phyloP scores from a whole-genome alignment of 2,888 invertebrate genomes.

The Lycophotia porphyrea region DNA sequence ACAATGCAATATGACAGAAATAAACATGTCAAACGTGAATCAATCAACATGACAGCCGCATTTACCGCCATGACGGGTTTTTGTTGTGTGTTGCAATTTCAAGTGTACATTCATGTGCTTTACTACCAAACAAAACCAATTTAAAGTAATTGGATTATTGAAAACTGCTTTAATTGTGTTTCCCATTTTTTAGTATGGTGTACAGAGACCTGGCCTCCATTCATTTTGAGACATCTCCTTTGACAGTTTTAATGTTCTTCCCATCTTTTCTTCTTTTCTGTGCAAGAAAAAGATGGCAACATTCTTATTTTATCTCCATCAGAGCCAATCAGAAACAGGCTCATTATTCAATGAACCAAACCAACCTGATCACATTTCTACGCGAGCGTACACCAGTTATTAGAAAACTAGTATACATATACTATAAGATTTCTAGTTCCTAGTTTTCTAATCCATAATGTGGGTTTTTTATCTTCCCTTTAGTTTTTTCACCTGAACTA shows the following conservation, averaged over 20 bases:
- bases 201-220: too few species aligned
- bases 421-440: conserved; percentile 72
- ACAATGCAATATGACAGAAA: too few species aligned
- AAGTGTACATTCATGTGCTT: too few species aligned
- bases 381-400: conserved; percentile 68
- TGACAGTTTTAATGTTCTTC: neutral
- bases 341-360: neutral
- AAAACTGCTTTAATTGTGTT: too few species aligned
- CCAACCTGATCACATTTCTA: conserved; percentile 43
- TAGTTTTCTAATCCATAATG: conserved; percentile 73
- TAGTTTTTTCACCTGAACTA: neutral
- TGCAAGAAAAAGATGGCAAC: neutral
- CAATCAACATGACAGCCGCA: too few species aligned
- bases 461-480: conserved; percentile 58
- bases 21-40: too few species aligned
- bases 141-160: too few species aligned
- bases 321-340: neutral
- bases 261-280: neutral
- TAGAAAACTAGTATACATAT: conserved; percentile 71
- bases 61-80: too few species aligned
- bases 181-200: too few species aligned
- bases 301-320: neutral
- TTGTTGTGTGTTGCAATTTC: too few species aligned
- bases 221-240: too few species aligned
- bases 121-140: too few species aligned